Percentiles rank a stretch among this genome's conserved stretches.
Conservation (phyloP, 2,797 vertebrate genomes). For the Gallinago solitaria region DNA sequence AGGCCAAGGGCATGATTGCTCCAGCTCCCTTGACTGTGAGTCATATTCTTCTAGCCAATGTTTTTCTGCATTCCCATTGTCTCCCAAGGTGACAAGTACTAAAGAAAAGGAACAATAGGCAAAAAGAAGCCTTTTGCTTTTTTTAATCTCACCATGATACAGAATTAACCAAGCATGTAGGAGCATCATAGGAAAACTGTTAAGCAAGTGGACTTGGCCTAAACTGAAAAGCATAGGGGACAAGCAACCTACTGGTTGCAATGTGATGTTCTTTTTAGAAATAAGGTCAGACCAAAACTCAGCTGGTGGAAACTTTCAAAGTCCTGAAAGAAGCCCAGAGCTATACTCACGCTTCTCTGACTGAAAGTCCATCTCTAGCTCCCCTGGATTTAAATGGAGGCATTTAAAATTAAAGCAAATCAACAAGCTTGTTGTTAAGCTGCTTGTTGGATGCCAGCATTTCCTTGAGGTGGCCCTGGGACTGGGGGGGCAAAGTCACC, state of each 20-base stretch:
- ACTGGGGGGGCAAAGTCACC: not conserved
- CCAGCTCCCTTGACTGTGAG: not conserved
- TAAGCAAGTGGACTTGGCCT: not conserved
- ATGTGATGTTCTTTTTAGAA: not conserved
- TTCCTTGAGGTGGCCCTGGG: not conserved
- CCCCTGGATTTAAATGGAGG: not conserved
- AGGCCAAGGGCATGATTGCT: not conserved
- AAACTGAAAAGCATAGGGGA: not conserved
- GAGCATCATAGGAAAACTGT: not conserved
- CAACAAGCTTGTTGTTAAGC: not conserved
- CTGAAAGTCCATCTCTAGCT: not conserved
- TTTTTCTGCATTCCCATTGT: conserved; percentile 11
- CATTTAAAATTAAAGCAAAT: not conserved
- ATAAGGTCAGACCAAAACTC: not conserved
- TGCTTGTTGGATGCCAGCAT: not conserved
- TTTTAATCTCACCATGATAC: not conserved
- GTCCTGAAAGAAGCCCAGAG: not conserved
- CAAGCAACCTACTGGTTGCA: not conserved
- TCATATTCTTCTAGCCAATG: not conserved
- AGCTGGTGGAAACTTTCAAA: not conserved
- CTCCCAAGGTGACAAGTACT: not conserved
- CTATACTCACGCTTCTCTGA: not conserved
- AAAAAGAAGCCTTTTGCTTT: not conserved
- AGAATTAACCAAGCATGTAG: not conserved
- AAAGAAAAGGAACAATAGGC: not conserved